Evolutionary conservation across 2,113 vertebrate genomes (phyloP), one percentile per base, ranked within the genome.

Genomic region (Pangasianodon gigas): DNA sequence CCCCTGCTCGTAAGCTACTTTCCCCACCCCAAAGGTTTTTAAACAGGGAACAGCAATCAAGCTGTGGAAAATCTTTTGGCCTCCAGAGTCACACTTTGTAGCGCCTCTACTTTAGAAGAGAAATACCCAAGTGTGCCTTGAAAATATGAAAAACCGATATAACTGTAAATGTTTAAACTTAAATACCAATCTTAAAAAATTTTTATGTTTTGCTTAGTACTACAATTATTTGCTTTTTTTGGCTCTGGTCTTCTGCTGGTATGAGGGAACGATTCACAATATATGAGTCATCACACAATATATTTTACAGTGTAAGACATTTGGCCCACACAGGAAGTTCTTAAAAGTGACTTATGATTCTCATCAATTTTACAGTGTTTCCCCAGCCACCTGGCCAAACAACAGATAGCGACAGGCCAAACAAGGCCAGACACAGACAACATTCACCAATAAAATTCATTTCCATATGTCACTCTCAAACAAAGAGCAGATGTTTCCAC

Each of bases 321-420:
- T 82, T 87, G 84, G 75, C 48, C 84, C 60, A 71, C 84, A 90
- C 79, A 90, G 89, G 60, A 90, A 37, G 89, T 82, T 81, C 89
- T 71, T 90, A 71, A 82, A 81, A 8, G 18, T 69, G 89, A 90
- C 84, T 86, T 87, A 86, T 86, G 79, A 87, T 58, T 82, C 77
- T 69, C 60, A 87, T 54, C 67, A 58, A 58, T 90, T 71, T 87
- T 87, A 86, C 67, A 89, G 74, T 2, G 54, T 86, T 89, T 81
- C 60, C 48, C 44, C 14, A 89, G 74, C 21, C 89, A 89, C 83
- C 83, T 88, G 87, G 87, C 79, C 71, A 81, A 89, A 86, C 48
- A 79, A 67, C 84, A 86, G 58, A 79, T 60, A 62, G 58, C 18
- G 32, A 44, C 84, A 18, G 44, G 84, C 60, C 74, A 86, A 80